Base-by-base conservation (phyloP, 2,797 vertebrate genomes). In the Coreius guichenoti region DNA sequence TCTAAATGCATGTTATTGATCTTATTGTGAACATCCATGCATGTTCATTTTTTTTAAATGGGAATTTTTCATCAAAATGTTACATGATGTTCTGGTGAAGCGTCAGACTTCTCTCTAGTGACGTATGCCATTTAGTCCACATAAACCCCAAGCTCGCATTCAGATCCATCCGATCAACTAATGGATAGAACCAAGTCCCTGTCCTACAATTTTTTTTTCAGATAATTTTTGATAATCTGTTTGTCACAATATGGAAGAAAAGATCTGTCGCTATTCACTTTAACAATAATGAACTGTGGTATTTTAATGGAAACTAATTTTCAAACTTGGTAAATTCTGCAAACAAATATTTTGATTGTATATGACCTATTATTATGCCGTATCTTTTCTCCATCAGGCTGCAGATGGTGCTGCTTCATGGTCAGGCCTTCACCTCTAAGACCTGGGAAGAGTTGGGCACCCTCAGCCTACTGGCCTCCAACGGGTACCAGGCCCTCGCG, bases 361-460 rank as follows among this genome's bases (percentile, higher is more conserved):
- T 73, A 21, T 73, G 36, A 79, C 26, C 2, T 63, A 23, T 67
- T 51, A 1, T 61, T 70, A 23, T 9, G 12, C 4, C 7, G 47
- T 86, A 54, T 85, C 9, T 26, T 70, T 77, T 61, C 47, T 70
- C 58, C 16, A 7, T 70, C 90, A 99, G 98, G 91, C 91, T 96
- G 0, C 93, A 97, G 63, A 95, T 99, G 82, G 94, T 99, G 29
- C 92, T 99, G 83, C 94, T 99, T 61, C 98, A 99, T 0, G 98
- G 98, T 39, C 98, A 97, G 89, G 96, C 97, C 1, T 99, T 98
- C 93, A 97, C 94, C 75, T 99, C 98, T 9, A 95, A 94, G 92
- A 98, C 96, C 0, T 99, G 98, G 98, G 97, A 98, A 85, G 95
- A 96, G 81, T 91, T 98, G 76, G 98, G 98, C n/a, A 98, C 98